phyloP scores from a whole-genome alignment of 2,888 invertebrate genomes.

The Schizotus pectinicornis region DNA sequence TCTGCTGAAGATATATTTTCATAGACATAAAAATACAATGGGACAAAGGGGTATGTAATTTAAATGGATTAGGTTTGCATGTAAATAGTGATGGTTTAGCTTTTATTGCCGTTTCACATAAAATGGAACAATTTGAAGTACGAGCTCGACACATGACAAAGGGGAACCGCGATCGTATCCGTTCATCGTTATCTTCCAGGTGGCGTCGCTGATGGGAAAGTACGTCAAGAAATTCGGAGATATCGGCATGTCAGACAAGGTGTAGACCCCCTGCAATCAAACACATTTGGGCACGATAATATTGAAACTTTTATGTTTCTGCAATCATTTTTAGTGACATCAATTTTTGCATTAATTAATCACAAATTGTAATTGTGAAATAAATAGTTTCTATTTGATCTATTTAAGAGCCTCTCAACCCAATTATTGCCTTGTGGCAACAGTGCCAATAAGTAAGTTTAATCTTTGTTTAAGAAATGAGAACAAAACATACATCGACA shows the following conservation, averaged over 20 bases:
- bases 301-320: neutral
- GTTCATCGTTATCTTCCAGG: conserved; percentile 44
- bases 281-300: neutral
- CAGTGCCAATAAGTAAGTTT: too few species aligned
- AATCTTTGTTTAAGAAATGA: too few species aligned
- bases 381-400: too few species aligned
- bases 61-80: neutral
- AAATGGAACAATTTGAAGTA: conserved; percentile 34
- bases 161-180: conserved; percentile 37
- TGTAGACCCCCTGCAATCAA: conserved; percentile 40
- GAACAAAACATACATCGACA: too few species aligned
- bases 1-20: too few species aligned
- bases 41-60: neutral
- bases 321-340: neutral
- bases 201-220: conserved; percentile 43
- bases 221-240: conserved; percentile 34
- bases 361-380: too few species aligned
- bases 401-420: too few species aligned
- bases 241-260: conserved; percentile 33
- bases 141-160: conserved; percentile 40
- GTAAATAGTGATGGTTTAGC: neutral
- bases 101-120: conserved; percentile 6
- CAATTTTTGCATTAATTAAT: too few species aligned
- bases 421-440: too few species aligned
- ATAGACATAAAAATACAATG: too few species aligned